Conservation (phyloP, 2,888 invertebrate genomes). For the Dolichopus griseipennis region DNA sequence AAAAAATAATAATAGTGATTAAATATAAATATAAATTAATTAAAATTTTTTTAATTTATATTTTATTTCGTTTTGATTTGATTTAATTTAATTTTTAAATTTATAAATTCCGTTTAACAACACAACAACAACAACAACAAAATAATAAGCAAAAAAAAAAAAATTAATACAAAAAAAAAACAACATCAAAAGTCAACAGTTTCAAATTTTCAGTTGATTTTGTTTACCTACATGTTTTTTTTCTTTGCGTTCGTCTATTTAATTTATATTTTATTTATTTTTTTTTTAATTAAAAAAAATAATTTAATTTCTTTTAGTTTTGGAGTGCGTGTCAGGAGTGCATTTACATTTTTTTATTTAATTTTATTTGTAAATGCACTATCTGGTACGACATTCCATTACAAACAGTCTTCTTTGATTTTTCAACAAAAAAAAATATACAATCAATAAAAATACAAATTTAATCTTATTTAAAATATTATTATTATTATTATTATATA, state of each 20-base stretch:
- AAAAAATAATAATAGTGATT: not conserved
- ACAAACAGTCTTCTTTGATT: conserved; percentile 45
- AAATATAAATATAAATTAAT: no score
- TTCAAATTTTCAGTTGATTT: no score
- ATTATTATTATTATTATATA: no score
- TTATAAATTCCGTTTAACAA: not conserved
- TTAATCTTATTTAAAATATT: no score
- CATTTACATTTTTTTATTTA: conserved; percentile 73
- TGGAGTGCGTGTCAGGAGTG: conserved; percentile 97
- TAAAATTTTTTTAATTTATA: not conserved
- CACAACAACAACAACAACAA: conserved; percentile 7
- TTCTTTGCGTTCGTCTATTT: no score
- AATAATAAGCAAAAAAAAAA: conserved; percentile 11
- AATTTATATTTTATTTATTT: not conserved
- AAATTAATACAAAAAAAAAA: conserved; percentile 4
- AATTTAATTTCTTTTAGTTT: conserved; percentile 51
- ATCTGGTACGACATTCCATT: conserved; percentile 97
- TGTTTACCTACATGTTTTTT: no score
- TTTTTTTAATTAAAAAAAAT: not conserved
- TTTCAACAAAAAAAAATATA: not conserved
- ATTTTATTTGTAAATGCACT: conserved; percentile 94
- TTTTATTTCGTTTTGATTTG: not conserved
- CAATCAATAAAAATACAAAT: no score
- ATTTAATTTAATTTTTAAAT: not conserved
- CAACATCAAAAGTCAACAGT: no score